Evolutionary conservation across 2,888 invertebrate species (phyloP), one percentile per base, ranked within the genome.

Genomic region (Onthophagus sagittarius): DNA sequence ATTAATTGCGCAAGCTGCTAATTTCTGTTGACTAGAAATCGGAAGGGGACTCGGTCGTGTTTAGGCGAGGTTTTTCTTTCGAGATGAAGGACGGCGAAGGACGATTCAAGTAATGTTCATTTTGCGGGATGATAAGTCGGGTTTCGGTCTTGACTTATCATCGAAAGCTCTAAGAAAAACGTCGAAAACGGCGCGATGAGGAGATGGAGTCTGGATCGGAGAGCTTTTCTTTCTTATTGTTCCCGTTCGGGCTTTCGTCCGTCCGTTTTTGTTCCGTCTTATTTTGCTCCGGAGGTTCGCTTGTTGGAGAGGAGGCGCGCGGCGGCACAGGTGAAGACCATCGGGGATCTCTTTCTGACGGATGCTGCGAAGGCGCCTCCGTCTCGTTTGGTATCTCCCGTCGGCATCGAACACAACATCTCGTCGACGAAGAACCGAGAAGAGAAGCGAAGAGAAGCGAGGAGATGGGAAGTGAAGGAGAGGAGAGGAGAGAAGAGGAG

Each of bases 191-290:
- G n/a, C n/a, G n/a, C n/a, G n/a, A n/a, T n/a, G n/a, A 81, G 80
- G 81, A 80, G 78, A 79, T 79, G 80, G 80, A 74, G 83, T 83
- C 83, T 82, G 83, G 82, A 80, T 80, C 81, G 80, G 79, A 23
- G 23, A 81, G 82, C 82, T 82, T 82, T 82, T 82, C 82, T 81
- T 82, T 82, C 82, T 81, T 82, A 81, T 83, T 82, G 82, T 82
- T 82, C 81, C 82, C 80, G 82, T 83, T 83, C 81, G 80, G 81
- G 81, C 80, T 81, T 83, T 82, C 80, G 81, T 81, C 80, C 81
- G 79, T 80, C 82, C 80, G 79, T 80, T 81, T 81, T 82, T 79
- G 77, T 81, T 81, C 75, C 80, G 81, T 82, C 82, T 82, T 81
- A 80, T 80, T 82, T 82, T 79, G 80, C 79, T 80, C 80, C 81